phyloP scores from a whole-genome alignment of 2,888 invertebrate species.

The Noctua janthina region DNA sequence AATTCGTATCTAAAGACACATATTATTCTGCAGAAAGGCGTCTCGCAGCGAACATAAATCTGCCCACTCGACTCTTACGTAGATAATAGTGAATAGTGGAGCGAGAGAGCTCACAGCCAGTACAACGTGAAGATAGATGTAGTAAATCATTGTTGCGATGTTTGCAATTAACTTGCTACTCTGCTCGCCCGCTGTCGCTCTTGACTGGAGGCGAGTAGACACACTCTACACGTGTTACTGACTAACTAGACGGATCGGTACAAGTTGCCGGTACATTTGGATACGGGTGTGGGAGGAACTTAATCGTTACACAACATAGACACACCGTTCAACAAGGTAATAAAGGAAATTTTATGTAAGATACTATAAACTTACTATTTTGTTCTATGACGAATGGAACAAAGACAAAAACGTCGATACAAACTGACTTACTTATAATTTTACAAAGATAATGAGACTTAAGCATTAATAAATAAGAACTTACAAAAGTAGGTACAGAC shows the following conservation, averaged over 20 bases:
- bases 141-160: conserved; percentile 75
- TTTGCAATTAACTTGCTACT: conserved; percentile 73
- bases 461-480: not conserved
- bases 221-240: conserved; percentile 42
- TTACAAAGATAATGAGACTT: not conserved
- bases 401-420: not conserved
- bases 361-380: not conserved
- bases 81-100: conserved; percentile 71
- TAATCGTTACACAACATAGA: conserved; percentile 9
- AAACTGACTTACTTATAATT: not conserved
- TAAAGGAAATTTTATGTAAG: not conserved
- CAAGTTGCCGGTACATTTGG: conserved; percentile 15
- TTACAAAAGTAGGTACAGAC: not conserved
- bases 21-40: conserved; percentile 65
- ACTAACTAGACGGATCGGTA: conserved; percentile 15
- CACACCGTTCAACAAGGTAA: not conserved
- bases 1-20: conserved; percentile 66
- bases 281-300: not conserved
- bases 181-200: conserved; percentile 49
- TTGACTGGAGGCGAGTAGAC: conserved; percentile 46
- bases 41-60: conserved; percentile 67
- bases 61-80: conserved; percentile 66
- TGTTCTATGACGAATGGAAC: not conserved
- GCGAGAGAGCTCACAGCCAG: conserved; percentile 58
- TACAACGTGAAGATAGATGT: conserved; percentile 63